Evolutionary conservation across 1,140 invertebrate species (phyloP), one percentile per base, ranked within the genome.

Genomic region (Brachionus angularis): DNA sequence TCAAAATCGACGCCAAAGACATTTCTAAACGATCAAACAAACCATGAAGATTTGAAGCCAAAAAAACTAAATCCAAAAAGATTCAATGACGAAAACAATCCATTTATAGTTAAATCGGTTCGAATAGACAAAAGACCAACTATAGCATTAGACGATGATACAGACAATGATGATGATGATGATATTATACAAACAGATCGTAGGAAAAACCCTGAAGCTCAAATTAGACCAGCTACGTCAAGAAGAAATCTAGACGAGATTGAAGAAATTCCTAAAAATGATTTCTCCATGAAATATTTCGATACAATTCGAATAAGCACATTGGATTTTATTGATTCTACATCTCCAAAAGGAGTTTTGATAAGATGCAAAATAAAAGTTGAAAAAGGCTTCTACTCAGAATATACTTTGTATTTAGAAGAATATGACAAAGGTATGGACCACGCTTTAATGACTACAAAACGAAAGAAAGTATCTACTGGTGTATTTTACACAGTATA

Each of bases 401-500:
- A 55, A 18, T 55, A 34, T 55, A 33, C 34, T 55, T 55, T 55
- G 27, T 55, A 55, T 16, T 55, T 55, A 10, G 52, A 55, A 55
- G 52, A 55, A 3, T 18, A 55, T n/a, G 29, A 34, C 3, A 18
- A 55, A 5, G 16, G 34, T 33, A 55, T 33, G 52, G 34, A 34
- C 52, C 52, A 34, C 1, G 31, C 18, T 55, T 55, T 33, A 55
- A n/a, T n/a, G n/a, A n/a, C n/a, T n/a, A n/a, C n/a, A n/a, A n/a
- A n/a, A n/a, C n/a, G n/a, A n/a, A n/a, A n/a, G n/a, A n/a, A n/a
- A n/a, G n/a, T n/a, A n/a, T n/a, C n/a, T n/a, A n/a, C n/a, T n/a
- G n/a, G n/a, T n/a, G n/a, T n/a, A n/a, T n/a, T n/a, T n/a, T n/a
- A n/a, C n/a, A n/a, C n/a, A n/a, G n/a, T n/a, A n/a, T n/a, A n/a